Base-by-base conservation (phyloP, 2,888 invertebrate genomes). In the Eristalis tenax region DNA sequence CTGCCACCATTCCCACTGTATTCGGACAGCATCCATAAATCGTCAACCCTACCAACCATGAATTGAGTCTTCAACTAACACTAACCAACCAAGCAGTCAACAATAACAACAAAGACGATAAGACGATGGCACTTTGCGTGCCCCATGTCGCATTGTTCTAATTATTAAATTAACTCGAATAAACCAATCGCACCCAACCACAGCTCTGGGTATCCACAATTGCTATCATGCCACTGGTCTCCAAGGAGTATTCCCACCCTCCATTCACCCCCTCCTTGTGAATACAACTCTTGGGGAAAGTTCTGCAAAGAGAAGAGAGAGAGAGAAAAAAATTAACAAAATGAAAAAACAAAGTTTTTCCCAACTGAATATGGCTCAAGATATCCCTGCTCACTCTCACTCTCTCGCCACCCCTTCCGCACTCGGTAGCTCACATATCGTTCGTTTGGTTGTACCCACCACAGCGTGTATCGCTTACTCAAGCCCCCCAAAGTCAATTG, bases 91-190 rank as follows among this genome's bases (percentile, higher is more conserved):
- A 11, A 22, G 1, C 32, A 32, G 32, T 35, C 63, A 3, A 35
- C 38, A 65, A 35, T 5, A 50, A 50, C 50, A 50, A 18, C 64
- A 4, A 15, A 5, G 15, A 5, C 32, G 13, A 13, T n/a, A 6
- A 26, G 32, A 43, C 28, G n/a, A 50, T 57, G 50, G 43, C 43
- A n/a, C 43, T n/a, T 64, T 59, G 13, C 69, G 32, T 23, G 38
- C 68, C 28, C 28, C 68, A 28, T 38, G 59, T 73, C 80, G 61
- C 50, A 70, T 82, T 86, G 77, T 77, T 78, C 82, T 86, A 86
- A 82, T 86, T 86, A 86, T 82, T 82, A 86, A 85, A 85, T 85
- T 81, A 85, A 77, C 81, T 85, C 77, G 69, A 85, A 77, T 81
- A 77, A 85, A 85, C 77, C 76, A 50, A 85, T 77, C 81, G 69